Conservation (phyloP, 2,888 invertebrate genomes). For the Coronaproctus castanopsis region DNA sequence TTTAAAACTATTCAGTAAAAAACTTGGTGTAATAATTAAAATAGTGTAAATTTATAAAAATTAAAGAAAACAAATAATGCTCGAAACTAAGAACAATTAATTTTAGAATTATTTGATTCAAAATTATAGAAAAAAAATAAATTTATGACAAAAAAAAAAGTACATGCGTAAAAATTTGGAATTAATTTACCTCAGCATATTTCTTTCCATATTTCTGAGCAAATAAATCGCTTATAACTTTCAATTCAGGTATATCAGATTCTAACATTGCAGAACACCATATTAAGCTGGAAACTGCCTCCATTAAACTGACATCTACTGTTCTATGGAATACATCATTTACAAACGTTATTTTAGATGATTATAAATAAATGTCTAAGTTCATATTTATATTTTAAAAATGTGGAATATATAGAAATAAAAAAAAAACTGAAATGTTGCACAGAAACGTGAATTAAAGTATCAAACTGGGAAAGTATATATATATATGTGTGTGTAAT, state of each 20-base stretch:
- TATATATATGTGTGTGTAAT: no score
- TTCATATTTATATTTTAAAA: not conserved
- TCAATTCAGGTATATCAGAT: constrained; percentile 54
- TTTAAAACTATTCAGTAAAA: no score
- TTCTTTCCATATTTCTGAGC: constrained; percentile 82
- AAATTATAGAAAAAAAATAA: not conserved
- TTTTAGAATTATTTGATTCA: constrained; percentile 1
- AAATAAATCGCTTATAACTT: constrained; percentile 68
- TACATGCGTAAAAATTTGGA: not conserved
- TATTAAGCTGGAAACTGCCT: constrained; percentile 85
- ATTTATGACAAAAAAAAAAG: not conserved
- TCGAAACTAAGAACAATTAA: no score
- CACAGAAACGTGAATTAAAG: no score
- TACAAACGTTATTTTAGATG: not conserved
- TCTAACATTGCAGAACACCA: constrained; percentile 92
- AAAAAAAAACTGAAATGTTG: no score
- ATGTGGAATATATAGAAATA: not conserved
- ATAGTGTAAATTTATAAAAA: no score
- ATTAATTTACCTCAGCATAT: constrained; percentile 44
- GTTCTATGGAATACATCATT: constrained; percentile 7
- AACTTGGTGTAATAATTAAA: no score
- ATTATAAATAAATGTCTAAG: no score
- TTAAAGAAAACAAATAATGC: no score
- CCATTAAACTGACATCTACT: constrained; percentile 67
- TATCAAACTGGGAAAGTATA: no score